Evolutionary conservation across 2,888 invertebrate genomes (phyloP), one percentile per base, ranked within the genome.

Genomic region (Elegia similella): DNA sequence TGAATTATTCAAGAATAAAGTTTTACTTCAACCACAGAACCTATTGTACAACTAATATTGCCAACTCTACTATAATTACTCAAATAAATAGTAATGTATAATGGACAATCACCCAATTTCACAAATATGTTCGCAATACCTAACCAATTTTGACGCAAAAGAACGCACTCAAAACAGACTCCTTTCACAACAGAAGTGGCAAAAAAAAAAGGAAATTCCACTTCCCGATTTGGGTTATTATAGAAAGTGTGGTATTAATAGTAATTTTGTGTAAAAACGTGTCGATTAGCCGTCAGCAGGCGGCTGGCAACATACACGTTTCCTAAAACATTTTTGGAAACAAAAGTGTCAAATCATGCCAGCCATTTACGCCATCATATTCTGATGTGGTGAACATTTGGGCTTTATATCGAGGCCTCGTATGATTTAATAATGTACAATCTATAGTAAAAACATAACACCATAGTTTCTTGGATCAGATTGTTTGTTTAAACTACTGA

Each of bases 261-360:
- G 80, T 79, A 82, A 85, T 86, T 80, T 80, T 73, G 77, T 82
- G 78, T 77, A 73, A 77, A 80, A 81, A 83, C 80, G 82, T 80
- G 83, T 84, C 87, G 82, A 89, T 88, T 88, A 87, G 72, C 69
- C 64, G 69, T 66, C 73, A 73, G 75, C 54, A 62, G 60, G 78
- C 73, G 72, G 78, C 78, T 76, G 78, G 74, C 61, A 65, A 60
- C 64, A 69, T 72, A 76, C 76, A 67, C 75, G 76, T 84, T 87
- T 86, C 81, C 80, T 80, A 87, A 86, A 89, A 88, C 86, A 88
- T 86, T 87, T 80, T 81, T 73, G 44, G 73, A 65, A 44, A 70
- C 72, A 73, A 89, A 88, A 86, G 78, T 88, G 87, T 82, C 86
- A 76, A 89, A 84, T 91, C 90, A 91, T 88, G 69, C 76, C 69